phyloP scores from a whole-genome alignment of 2,797 vertebrate genomes.

The Coregonus sp. region DNA sequence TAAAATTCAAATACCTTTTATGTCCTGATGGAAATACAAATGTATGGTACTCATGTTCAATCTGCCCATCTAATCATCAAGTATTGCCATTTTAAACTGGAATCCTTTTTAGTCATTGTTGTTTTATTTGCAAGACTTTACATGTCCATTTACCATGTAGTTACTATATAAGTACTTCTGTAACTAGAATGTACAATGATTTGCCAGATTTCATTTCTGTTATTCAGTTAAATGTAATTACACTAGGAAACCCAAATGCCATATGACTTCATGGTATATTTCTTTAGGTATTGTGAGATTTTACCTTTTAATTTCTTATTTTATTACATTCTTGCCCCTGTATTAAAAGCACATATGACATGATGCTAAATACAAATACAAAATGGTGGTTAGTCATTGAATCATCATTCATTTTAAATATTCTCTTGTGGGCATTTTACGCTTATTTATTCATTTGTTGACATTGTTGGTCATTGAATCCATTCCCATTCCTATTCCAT shows the following conservation, averaged over 20 bases:
- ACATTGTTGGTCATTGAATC: constrained; percentile 39
- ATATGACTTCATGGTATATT: too few species aligned
- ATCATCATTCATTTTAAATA: not conserved
- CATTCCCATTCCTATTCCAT: constrained; percentile 55
- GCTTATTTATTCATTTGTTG: constrained; percentile 26
- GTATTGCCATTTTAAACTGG: constrained; percentile 63
- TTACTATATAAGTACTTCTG: not conserved
- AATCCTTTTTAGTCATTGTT: constrained; percentile 45
- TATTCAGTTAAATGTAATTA: not conserved
- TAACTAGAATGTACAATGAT: not conserved
- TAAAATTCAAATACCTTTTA: not conserved
- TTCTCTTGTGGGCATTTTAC: not conserved
- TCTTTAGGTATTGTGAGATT: too few species aligned
- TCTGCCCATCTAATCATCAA: not conserved
- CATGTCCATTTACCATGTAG: not conserved
- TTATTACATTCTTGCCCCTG: constrained; percentile 30
- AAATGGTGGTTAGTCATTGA: not conserved
- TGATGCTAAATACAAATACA: not conserved
- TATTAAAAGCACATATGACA: constrained; percentile 54
- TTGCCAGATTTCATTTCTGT: not conserved
- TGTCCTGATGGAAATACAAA: not conserved
- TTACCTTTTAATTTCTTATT: too few species aligned
- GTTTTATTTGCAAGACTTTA: constrained; percentile 20
- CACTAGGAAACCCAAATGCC: too few species aligned
- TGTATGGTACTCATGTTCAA: constrained; percentile 20